Evolutionary conservation across 2,888 invertebrate genomes (phyloP).

Genomic region (Tolmerus cingulatus): DNA sequence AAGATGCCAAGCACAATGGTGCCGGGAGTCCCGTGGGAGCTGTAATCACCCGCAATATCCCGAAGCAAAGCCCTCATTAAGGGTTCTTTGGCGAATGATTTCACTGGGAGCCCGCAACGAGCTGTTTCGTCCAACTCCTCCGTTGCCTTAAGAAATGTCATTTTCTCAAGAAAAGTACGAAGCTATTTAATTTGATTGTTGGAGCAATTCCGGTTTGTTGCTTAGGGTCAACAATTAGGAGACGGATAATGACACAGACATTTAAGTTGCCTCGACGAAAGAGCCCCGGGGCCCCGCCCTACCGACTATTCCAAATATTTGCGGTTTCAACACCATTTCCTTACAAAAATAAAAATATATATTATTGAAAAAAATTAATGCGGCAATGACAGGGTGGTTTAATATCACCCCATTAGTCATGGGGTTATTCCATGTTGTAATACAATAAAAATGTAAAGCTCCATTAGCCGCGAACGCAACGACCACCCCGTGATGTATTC

Average conservation of each 20-base stretch:
- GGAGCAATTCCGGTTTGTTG: slow-evolving; percentile 41
- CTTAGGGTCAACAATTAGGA: slow-evolving; percentile 37
- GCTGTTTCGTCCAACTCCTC: background rate
- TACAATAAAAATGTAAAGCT: slow-evolving; percentile 16
- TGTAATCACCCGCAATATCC: slow-evolving; percentile 30
- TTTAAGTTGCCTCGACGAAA: background rate
- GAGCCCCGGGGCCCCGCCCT: background rate
- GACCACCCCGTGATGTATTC: background rate
- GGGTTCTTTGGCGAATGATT: slow-evolving; percentile 9
- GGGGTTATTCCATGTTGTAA: slow-evolving; percentile 25
- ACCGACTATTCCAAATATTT: background rate
- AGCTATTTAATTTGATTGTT: slow-evolving; percentile 45
- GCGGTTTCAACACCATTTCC: background rate
- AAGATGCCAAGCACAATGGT: slow-evolving; percentile 20
- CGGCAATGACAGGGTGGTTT: slow-evolving; percentile 21
- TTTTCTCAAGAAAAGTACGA: slow-evolving; percentile 24
- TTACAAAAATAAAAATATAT: background rate
- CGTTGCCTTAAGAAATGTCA: slow-evolving; percentile 22
- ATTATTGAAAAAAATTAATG: slow-evolving; percentile 24
- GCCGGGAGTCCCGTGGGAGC: background rate
- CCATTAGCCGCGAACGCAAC: slow-evolving; percentile 2
- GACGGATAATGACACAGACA: background rate
- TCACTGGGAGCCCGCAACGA: background rate
- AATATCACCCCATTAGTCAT: slow-evolving; percentile 32
- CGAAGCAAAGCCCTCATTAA: slow-evolving; percentile 16